Percentiles rank a stretch among this genome's conserved stretches.
Conservation (phyloP, 2,797 vertebrate genomes). For the Menidia menidia region DNA sequence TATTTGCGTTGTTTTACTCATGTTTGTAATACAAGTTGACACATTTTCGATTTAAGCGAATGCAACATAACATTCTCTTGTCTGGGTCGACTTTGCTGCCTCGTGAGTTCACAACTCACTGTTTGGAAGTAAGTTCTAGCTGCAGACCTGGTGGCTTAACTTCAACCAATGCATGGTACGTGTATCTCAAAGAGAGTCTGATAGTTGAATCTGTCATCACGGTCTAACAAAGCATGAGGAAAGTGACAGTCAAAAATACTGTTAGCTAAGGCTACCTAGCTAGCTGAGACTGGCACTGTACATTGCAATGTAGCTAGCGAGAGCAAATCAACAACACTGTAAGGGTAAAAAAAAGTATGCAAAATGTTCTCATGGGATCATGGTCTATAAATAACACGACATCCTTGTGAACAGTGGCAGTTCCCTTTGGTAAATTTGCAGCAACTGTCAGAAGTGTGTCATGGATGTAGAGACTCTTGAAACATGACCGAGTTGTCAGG, state of each 20-base stretch:
- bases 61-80: background rate
- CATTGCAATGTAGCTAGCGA: background rate
- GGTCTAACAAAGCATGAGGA: rapidly evolving
- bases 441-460: background rate
- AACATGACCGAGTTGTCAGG: background rate
- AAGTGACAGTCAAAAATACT: background rate
- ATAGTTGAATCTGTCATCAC: too few relatives aligned
- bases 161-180: background rate
- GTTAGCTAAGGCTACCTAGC: background rate
- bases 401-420: background rate
- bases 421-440: background rate
- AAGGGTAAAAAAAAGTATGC: too few relatives aligned
- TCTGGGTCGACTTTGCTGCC: background rate
- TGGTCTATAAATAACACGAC: background rate
- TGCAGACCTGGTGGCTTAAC: background rate
- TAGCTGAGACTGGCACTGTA: background rate
- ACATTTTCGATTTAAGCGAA: background rate
- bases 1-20: too few relatives aligned
- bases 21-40: background rate
- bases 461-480: background rate
- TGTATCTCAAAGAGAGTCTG: background rate
- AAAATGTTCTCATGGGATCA: too few relatives aligned
- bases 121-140: conserved; percentile 37
- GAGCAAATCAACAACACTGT: background rate
- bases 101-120: background rate